Evolutionary conservation across 2,888 invertebrate genomes (phyloP).

Genomic region (Ellobium chinense): DNA sequence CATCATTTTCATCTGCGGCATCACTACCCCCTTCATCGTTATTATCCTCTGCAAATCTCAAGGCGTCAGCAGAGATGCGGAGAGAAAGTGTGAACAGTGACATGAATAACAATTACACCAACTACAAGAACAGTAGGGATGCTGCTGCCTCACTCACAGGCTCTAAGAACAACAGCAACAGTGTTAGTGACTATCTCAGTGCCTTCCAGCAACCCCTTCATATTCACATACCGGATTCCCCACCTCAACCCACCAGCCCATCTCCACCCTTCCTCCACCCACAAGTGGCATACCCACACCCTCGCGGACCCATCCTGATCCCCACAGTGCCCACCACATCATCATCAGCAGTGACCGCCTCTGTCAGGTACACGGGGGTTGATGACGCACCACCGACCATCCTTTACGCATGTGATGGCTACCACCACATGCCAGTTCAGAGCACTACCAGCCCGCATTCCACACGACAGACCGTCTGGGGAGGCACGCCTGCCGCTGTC

Average conservation of each 20-base stretch:
- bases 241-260: neutral
- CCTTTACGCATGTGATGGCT: neutral
- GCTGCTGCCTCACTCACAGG: neutral
- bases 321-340: neutral
- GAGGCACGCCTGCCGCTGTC: neutral
- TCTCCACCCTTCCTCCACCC: conserved; percentile 7
- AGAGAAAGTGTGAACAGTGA: neutral
- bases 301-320: neutral
- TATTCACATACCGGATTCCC: conserved; percentile 29
- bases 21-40: neutral
- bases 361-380: neutral
- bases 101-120: neutral
- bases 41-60: neutral
- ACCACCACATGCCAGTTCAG: neutral
- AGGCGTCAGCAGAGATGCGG: neutral
- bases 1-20: neutral
- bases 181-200: conserved; percentile 17
- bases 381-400: conserved; percentile 19
- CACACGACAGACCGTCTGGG: neutral
- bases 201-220: conserved; percentile 30
- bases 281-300: neutral
- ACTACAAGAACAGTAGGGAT: neutral
- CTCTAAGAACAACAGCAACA: conserved; percentile 1
- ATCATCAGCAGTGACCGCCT: neutral
- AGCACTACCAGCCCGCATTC: neutral